phyloP scores from a whole-genome alignment of 2,797 vertebrate genomes.

The Sorex maritimensis region DNA sequence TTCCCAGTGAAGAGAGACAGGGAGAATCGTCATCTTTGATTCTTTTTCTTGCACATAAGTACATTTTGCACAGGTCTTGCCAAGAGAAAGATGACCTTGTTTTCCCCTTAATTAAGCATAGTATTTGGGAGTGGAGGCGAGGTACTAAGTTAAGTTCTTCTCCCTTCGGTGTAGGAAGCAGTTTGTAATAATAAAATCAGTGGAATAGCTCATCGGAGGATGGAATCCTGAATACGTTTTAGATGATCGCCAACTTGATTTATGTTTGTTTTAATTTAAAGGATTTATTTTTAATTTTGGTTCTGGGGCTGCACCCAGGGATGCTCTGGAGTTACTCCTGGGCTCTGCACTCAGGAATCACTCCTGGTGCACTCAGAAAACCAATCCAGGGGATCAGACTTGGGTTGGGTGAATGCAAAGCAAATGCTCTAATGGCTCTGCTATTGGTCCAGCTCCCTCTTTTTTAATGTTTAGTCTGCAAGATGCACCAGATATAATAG shows the following conservation, averaged over 20 bases:
- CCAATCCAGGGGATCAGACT: too few species aligned
- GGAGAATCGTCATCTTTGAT: neutral
- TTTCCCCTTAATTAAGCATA: neutral
- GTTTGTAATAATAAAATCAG: neutral
- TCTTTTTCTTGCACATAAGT: neutral
- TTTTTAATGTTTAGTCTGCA: too few species aligned
- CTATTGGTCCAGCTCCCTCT: too few species aligned
- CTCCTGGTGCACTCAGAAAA: too few species aligned
- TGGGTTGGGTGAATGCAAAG: too few species aligned
- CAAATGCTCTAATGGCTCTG: too few species aligned
- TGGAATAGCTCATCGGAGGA: neutral
- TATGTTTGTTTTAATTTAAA: neutral
- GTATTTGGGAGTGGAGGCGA: neutral
- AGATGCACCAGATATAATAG: too few species aligned
- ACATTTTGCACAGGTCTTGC: neutral
- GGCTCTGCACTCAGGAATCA: too few species aligned
- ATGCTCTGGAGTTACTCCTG: neutral
- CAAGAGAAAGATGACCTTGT: neutral
- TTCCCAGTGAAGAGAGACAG: neutral
- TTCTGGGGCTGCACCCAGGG: neutral
- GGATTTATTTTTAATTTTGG: too few species aligned
- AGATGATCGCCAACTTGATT: neutral
- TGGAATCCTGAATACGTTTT: neutral
- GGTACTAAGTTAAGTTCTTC: neutral
- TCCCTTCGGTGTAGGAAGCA: neutral